Evolutionary conservation across 1,140 invertebrate genomes (phyloP).

Genomic region (Acromyrmex charruanus): DNA sequence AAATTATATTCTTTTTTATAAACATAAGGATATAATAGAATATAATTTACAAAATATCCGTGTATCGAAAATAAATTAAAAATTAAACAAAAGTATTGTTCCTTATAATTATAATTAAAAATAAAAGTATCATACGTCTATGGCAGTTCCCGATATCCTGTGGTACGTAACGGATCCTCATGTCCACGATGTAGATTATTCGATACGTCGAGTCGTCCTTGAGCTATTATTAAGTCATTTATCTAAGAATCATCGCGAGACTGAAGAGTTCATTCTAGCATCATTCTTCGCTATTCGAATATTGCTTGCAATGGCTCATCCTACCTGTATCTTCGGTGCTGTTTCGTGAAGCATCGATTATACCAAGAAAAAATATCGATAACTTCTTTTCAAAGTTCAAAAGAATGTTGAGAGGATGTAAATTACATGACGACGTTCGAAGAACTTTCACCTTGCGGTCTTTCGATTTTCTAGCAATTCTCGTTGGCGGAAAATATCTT

Average conservation of each 20-base stretch:
- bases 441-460: conserved; percentile 28
- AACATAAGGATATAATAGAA: not conserved
- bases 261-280: conserved; percentile 48
- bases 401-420: not conserved
- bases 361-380: not conserved
- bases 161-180: conserved; percentile 83
- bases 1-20: not conserved
- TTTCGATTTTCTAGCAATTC: conserved; percentile 41
- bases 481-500: not conserved
- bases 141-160: conserved; percentile 79
- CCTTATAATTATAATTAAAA: not conserved
- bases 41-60: not conserved
- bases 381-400: not conserved
- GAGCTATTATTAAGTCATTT: conserved; percentile 69
- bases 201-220: conserved; percentile 41
- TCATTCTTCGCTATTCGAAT: conserved; percentile 12
- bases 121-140: conserved; percentile 75
- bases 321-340: not conserved
- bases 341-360: not conserved
- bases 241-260: conserved; percentile 66
- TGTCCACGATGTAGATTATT: conserved; percentile 63
- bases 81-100: not conserved
- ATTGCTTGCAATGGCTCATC: conserved; percentile 39
- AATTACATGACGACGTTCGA: not conserved
- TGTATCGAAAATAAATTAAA: not conserved